Evolutionary conservation across 2,113 vertebrate species (phyloP), one percentile per base, ranked within the genome.

Genomic region (Platysteira castanea): DNA sequence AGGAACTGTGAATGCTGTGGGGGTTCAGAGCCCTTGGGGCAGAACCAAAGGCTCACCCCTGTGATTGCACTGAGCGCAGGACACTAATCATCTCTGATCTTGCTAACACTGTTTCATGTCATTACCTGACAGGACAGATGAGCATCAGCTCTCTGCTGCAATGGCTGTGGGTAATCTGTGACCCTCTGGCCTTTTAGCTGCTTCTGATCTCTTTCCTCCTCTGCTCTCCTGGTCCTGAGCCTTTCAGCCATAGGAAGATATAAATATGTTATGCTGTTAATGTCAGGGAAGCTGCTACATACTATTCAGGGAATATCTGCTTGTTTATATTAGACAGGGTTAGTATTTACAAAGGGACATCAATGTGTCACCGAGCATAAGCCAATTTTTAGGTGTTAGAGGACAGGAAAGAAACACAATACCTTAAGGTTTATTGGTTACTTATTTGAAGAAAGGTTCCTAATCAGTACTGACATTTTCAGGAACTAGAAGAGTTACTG

Each of bases 11-110:
- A 60, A 33, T 23, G 11, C 22, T 31, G 6, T 9, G 7, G 46
- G 19, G 15, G 4, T 37, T 81, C 71, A 64, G 30, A 64, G 46
- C 5, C 59, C 46, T 69, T 0, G 0, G 7, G 14, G 31, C 11
- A 64, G 18, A 56, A 80, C 14, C 41, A 56, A 68, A 80, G 50
- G 46, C 37, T 87, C 22, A 53, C 3, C 3, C 1, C 3, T 1
- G 13, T 30, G 33, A 30, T 9, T 56, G 23, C 35, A 39, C 3
- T 21, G 27, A 47, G 24, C 31, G 50, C 30, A 65, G 31, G 46
- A 77, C n/a, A 17, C 23, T 46, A 59, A 64, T 1, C 9, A 27
- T 13, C 27, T 44, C 33, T 68, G 30, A 28, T 68, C 18, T 50
- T 56, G 30, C 33, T 82, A 75, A 78, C 24, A 39, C 14, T 44